Conservation (phyloP, 2,113 vertebrate genomes). For the Ceratotherium simum region DNA sequence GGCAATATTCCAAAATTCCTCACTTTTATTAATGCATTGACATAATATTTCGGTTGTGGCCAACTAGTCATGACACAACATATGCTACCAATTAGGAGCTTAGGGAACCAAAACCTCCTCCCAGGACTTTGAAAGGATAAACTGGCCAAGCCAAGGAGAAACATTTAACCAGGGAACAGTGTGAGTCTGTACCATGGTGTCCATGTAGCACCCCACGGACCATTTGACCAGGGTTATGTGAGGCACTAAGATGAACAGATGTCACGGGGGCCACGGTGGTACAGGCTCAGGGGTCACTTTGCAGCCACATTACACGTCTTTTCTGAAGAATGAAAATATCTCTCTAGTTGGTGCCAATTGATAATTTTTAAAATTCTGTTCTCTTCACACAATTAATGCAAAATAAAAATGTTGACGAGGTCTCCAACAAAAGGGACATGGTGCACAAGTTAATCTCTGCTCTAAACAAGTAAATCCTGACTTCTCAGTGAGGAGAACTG, state of each 20-base stretch:
- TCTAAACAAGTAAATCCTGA: background rate
- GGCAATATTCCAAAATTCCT: background rate
- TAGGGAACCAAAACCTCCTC: background rate
- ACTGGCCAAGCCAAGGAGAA: background rate
- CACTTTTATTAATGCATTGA: background rate
- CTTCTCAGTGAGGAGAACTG: background rate
- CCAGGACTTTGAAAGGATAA: background rate
- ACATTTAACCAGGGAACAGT: background rate
- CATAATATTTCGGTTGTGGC: background rate
- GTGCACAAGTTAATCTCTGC: background rate
- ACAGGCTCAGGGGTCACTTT: background rate
- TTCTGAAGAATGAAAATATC: background rate
- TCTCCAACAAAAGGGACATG: background rate
- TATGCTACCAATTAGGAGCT: background rate
- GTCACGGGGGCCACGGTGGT: background rate
- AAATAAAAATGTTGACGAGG: background rate
- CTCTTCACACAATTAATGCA: background rate
- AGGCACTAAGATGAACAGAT: background rate
- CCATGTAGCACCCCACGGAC: background rate
- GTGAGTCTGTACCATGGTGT: too few relatives aligned
- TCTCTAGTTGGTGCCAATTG: background rate
- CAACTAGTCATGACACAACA: background rate
- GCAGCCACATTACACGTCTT: background rate
- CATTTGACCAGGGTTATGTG: background rate
- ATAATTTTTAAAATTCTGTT: background rate